phyloP scores from a whole-genome alignment of 64 coral and sea anemone species.

The Stylophora pistillata region DNA sequence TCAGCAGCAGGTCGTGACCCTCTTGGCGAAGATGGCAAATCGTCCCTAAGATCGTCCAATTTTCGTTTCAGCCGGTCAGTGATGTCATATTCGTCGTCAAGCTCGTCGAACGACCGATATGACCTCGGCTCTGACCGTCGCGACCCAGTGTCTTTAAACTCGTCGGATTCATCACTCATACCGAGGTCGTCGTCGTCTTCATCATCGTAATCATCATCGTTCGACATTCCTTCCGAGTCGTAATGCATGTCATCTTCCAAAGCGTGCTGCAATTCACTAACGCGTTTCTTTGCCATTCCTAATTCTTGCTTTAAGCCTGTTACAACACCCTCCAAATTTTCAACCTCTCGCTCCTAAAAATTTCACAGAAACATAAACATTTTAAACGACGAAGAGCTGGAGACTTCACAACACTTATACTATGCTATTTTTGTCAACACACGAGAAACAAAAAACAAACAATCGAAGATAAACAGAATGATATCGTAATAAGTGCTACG shows the following conservation, averaged over 20 bases:
- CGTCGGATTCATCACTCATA: slow-evolving; percentile 72
- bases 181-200: slow-evolving; percentile 57
- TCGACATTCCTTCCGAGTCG: slow-evolving; percentile 62
- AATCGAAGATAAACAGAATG: too few species aligned
- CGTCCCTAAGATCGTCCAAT: slow-evolving; percentile 32
- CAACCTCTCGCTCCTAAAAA: slow-evolving; percentile 80
- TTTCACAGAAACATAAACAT: background rate
- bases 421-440: background rate
- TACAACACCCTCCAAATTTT: slow-evolving; percentile 73
- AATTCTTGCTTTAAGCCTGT: slow-evolving; percentile 83
- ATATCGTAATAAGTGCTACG: too few species aligned
- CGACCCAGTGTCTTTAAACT: slow-evolving; percentile 46
- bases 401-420: background rate
- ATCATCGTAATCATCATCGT: slow-evolving; percentile 75
- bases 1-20: slow-evolving; percentile 2
- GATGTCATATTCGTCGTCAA: slow-evolving; percentile 84
- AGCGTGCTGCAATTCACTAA: slow-evolving; percentile 87
- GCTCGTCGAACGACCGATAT: slow-evolving; percentile 88
- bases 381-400: background rate
- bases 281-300: slow-evolving; percentile 82
- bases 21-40: slow-evolving; percentile 12
- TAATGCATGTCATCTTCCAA: slow-evolving; percentile 92
- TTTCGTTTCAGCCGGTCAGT: slow-evolving; percentile 25
- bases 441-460: too few species aligned
- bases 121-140: slow-evolving; percentile 86